These are phyloP conservation scores for Cotesia glomerata DNA, from an alignment of 1,140 invertebrate genomes.

Conservation along the genomic window DNA sequence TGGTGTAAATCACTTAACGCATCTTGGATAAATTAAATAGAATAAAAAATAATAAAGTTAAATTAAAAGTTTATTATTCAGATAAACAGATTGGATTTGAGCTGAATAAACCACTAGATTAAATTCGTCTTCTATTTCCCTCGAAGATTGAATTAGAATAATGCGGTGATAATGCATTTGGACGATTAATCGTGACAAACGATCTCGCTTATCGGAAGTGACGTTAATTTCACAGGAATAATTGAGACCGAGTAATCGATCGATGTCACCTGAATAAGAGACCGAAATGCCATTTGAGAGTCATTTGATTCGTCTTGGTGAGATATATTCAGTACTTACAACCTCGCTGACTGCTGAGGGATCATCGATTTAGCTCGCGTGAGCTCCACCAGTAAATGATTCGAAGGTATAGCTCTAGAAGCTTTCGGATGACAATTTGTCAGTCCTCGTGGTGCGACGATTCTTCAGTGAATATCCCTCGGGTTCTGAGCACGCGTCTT, in stretches of 20 bases:
- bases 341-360: slow-evolving; percentile 52
- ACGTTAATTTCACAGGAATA: slow-evolving; percentile 60
- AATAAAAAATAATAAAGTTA: too few relatives aligned
- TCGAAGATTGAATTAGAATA: neutral
- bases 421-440: slow-evolving; percentile 55
- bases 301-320: slow-evolving; percentile 61
- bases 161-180: neutral
- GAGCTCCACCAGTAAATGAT: slow-evolving; percentile 62
- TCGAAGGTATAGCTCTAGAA: slow-evolving; percentile 57
- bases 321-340: slow-evolving; percentile 37
- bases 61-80: neutral
- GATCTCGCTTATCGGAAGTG: slow-evolving; percentile 37
- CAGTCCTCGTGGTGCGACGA: slow-evolving; percentile 53
- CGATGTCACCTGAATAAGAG: slow-evolving; percentile 40
- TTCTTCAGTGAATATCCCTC: slow-evolving; percentile 32
- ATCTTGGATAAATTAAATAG: neutral
- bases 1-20: neutral
- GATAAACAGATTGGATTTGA: too few relatives aligned
- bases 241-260: slow-evolving; percentile 60
- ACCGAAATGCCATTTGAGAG: slow-evolving; percentile 58
- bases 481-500: slow-evolving; percentile 18
- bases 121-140: too few relatives aligned
- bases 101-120: too few relatives aligned
- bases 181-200: slow-evolving; percentile 40
- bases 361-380: slow-evolving; percentile 59